Conservation (phyloP, 2,113 vertebrate genomes). For the Scartelaos histophorus region DNA sequence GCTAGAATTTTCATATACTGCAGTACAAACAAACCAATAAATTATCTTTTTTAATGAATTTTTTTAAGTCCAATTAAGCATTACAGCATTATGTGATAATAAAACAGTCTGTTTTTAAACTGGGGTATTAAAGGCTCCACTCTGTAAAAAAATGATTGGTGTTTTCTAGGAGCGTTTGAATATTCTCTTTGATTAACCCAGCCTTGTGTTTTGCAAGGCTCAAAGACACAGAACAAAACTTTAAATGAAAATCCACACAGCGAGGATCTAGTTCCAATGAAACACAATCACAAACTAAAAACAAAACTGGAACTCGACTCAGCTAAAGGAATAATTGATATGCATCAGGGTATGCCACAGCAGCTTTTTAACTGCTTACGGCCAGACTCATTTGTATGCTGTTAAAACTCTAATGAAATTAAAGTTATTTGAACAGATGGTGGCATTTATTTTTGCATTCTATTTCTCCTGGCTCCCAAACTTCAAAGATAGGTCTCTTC, state of each 20-base stretch:
- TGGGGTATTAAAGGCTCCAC: background rate
- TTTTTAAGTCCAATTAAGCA: too few species aligned
- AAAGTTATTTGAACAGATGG: slow-evolving; percentile 45
- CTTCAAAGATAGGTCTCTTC: background rate
- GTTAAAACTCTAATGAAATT: slow-evolving; percentile 54
- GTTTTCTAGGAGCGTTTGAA: slow-evolving; percentile 17
- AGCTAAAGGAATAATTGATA: slow-evolving; percentile 47
- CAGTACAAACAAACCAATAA: background rate
- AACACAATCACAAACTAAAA: slow-evolving; percentile 37
- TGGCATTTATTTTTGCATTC: slow-evolving; percentile 17
- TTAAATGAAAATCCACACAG: slow-evolving; percentile 7
- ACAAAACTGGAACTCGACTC: slow-evolving; percentile 32
- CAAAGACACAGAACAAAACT: slow-evolving; percentile 23
- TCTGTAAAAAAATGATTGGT: background rate
- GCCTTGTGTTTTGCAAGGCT: slow-evolving; percentile 27
- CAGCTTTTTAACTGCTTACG: slow-evolving; percentile 49
- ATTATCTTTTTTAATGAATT: too few species aligned
- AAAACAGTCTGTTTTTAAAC: background rate
- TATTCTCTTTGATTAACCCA: slow-evolving; percentile 17
- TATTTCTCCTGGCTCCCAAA: slow-evolving; percentile 22
- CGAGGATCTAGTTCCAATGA: slow-evolving; percentile 1
- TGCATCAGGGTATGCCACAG: slow-evolving; percentile 26
- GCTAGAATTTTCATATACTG: too few species aligned
- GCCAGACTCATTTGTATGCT: slow-evolving; percentile 32
- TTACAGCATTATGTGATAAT: too few species aligned